Conservation (phyloP, 2,113 vertebrate species). For the Piaya cayana region DNA sequence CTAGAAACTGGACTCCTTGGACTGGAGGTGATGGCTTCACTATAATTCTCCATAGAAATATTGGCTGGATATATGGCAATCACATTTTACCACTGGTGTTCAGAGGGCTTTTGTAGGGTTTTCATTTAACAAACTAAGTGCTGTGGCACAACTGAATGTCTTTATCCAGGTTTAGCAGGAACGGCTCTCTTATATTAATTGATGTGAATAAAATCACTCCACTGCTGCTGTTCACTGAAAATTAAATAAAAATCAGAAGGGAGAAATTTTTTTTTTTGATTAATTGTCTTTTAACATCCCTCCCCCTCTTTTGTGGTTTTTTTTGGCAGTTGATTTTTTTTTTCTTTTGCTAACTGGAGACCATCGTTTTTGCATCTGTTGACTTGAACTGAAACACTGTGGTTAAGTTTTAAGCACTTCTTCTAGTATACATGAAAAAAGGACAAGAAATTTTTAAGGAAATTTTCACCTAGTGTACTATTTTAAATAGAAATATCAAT, state of each 20-base stretch:
- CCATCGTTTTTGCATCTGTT: not conserved
- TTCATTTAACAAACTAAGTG: not conserved
- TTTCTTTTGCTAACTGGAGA: not conserved
- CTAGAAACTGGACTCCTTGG: not conserved
- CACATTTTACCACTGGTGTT: not conserved
- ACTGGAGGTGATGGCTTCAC: not conserved
- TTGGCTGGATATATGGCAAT: not conserved
- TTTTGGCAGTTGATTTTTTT: no score
- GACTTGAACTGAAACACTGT: not conserved
- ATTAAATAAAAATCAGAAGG: not conserved
- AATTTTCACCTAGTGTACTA: not conserved
- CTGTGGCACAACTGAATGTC: not conserved
- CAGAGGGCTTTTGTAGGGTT: not conserved
- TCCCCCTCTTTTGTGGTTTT: not conserved
- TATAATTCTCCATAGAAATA: not conserved
- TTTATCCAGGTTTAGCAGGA: not conserved
- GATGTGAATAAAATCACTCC: not conserved
- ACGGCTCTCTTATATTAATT: not conserved
- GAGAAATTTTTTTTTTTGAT: not conserved
- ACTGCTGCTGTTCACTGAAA: not conserved
- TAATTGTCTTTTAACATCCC: not conserved
- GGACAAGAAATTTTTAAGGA: not conserved
- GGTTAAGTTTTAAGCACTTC: not conserved
- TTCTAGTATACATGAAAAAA: not conserved
- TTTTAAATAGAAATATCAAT: no score